Base-by-base conservation (phyloP, 2,797 vertebrate genomes). In the Rhodeus uyekii region DNA sequence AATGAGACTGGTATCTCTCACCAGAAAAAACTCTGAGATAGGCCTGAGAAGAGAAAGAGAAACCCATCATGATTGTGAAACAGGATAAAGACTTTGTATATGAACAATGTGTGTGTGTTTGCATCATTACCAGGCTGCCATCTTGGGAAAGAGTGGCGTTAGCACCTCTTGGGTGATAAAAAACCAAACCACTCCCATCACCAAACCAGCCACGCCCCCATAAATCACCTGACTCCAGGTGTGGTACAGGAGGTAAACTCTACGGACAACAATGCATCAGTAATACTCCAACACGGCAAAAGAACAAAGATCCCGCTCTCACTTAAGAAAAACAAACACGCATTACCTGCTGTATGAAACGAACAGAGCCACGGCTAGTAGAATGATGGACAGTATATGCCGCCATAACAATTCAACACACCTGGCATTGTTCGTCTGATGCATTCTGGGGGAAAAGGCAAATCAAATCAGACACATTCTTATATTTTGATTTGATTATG, bases 341-440 rank as follows among this genome's bases (percentile, higher is more conserved):
- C n/a, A 10, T 72, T 94, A 99, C 98, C 98, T 97, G 96, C 97
- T 99, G 92, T 98, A 99, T 73, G 97, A 99, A 88, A 99, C 97
- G 19, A 95, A 95, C 87, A 97, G 94, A 89, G 98, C 97, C 77
- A 93, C 89, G 53, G 95, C 95, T 91, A 99, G 91, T 86, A 99
- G 95, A 88, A 96, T 92, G 87, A 97, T 90, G 86, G 98, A 98
- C 86, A 99, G 93, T 88, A 99, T 88, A 9, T 99, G 98, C 94
- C 98, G 96, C 98, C 98, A 99, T 74, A 99, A 94, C 91, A 99
- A 90, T 91, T 99, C 98, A 93, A 98, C 94, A 93, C 97, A 99
- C 86, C 97, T 96, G 78, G 98, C 98, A 42, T 99, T 99, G 95
- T 99, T 99, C 81, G 98, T 99, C 92, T 99, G 98, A 93, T 99